phyloP scores from a whole-genome alignment of 2,113 vertebrate genomes.

The Accipiter cooperii region DNA sequence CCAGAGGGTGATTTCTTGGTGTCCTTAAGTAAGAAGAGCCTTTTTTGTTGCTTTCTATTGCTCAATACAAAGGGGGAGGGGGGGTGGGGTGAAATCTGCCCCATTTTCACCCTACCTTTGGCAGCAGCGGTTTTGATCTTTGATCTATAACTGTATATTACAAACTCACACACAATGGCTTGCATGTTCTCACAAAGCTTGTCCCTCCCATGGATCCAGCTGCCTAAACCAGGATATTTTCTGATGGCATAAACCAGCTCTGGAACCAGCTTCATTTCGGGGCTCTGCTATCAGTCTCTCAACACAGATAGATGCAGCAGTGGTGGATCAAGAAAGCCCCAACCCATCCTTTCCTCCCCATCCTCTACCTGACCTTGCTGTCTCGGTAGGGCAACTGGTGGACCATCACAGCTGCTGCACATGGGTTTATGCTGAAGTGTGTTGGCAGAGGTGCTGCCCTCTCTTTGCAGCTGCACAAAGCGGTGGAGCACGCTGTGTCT shows the following conservation, averaged over 20 bases:
- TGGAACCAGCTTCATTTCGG: background rate
- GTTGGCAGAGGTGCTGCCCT: background rate
- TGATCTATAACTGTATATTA: background rate
- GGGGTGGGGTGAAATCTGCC: background rate
- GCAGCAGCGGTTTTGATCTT: background rate
- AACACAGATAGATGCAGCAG: background rate
- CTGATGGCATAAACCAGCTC: background rate
- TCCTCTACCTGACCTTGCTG: accelerated
- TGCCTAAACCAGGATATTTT: background rate
- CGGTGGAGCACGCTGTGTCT: background rate
- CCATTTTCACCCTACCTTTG: background rate
- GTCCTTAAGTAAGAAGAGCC: background rate
- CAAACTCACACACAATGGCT: background rate
- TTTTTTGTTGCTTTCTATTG: background rate
- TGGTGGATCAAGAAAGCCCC: background rate
- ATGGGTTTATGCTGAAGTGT: background rate
- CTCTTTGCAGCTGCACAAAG: background rate
- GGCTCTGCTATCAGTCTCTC: background rate
- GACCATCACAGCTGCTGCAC: background rate
- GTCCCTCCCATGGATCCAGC: background rate
- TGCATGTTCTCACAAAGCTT: background rate
- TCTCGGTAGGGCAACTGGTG: background rate
- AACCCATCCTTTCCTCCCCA: background rate
- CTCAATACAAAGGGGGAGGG: background rate
- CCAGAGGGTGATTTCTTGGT: background rate